These are phyloP conservation scores for Rhadina sibilatrix DNA, from an alignment of 2,113 vertebrate species.

Conservation along the genomic window DNA sequence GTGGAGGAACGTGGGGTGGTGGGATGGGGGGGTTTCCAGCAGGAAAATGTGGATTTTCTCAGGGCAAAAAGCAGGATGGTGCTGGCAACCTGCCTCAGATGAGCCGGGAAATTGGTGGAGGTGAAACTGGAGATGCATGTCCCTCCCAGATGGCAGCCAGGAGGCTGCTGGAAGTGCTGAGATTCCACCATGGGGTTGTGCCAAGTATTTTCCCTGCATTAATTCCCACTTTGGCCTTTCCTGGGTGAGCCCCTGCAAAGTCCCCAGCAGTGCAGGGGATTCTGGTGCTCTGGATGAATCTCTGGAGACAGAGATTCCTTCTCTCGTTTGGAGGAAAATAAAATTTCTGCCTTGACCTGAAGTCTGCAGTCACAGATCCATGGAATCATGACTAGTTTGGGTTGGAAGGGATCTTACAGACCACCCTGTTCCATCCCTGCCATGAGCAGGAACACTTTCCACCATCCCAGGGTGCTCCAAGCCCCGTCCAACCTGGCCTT, in stretches of 20 bases:
- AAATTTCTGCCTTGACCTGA: not conserved
- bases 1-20: fast-evolving
- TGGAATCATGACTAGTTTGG: not conserved
- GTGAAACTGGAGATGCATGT: not conserved
- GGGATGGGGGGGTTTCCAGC: not conserved
- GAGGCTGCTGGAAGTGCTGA: not conserved
- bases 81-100: not conserved
- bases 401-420: not conserved
- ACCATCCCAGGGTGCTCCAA: not conserved
- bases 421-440: not conserved
- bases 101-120: not conserved
- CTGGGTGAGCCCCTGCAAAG: not conserved
- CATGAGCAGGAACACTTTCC: not conserved
- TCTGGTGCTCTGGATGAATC: not conserved
- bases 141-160: not conserved
- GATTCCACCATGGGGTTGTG: not conserved
- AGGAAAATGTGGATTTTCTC: not conserved
- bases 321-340: not conserved
- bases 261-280: fast-evolving
- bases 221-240: not conserved
- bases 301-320: not conserved
- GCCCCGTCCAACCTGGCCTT: not conserved
- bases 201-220: not conserved
- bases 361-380: not conserved
- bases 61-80: not conserved